A percentile compares a stretch with the other conserved stretches of the same genome.
Conservation (phyloP, 2,797 vertebrate species). For the Melanotaenia pygmaea region DNA sequence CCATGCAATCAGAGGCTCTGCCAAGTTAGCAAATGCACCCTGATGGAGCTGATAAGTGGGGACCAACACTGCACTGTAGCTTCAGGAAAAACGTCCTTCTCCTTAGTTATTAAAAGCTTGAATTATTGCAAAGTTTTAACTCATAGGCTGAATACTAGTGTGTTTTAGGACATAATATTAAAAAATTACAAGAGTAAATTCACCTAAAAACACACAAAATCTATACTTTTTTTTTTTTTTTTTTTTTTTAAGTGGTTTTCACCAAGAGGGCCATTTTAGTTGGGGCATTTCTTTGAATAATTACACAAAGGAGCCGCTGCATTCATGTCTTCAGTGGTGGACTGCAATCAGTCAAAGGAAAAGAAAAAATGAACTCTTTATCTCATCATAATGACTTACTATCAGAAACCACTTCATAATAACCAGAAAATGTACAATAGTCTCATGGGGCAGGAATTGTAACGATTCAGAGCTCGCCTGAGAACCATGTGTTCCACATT, state of each 20-base stretch:
- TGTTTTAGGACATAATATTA: slow-evolving; percentile 29
- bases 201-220: slow-evolving; percentile 17
- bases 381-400: not conserved
- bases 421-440: not conserved
- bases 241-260: not conserved
- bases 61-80: slow-evolving; percentile 36
- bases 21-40: slow-evolving; percentile 69
- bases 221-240: not conserved
- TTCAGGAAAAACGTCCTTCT: slow-evolving; percentile 34
- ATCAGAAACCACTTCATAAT: slow-evolving; percentile 1
- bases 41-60: slow-evolving; percentile 74
- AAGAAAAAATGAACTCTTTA: not conserved
- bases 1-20: slow-evolving; percentile 77
- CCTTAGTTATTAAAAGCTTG: slow-evolving; percentile 50
- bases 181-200: slow-evolving; percentile 40
- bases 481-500: not conserved
- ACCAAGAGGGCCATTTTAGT: not conserved
- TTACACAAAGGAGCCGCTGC: not conserved
- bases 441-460: not conserved
- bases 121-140: slow-evolving; percentile 53
- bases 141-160: slow-evolving; percentile 37
- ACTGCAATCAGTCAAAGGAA: not conserved
- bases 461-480: slow-evolving; percentile 12
- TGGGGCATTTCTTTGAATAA: not conserved
- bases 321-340: not conserved